phyloP scores from a whole-genome alignment of 2,797 vertebrate genomes.

The Iguana delicatissima region DNA sequence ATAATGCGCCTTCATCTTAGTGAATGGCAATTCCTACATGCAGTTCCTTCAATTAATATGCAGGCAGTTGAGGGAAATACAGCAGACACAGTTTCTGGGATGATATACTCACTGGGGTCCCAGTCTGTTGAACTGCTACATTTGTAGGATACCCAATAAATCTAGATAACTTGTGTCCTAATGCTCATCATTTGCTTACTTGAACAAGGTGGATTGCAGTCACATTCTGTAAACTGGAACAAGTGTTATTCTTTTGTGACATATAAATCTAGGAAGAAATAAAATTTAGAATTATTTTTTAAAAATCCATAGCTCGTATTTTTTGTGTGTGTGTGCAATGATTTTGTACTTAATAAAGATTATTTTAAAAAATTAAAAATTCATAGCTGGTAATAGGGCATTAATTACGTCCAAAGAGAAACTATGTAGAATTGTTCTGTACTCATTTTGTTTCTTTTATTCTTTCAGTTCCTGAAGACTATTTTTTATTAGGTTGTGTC shows the following conservation, averaged over 20 bases:
- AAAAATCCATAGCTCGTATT: neutral
- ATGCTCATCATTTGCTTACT: neutral
- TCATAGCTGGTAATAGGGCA: neutral
- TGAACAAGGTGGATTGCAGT: too few relatives aligned
- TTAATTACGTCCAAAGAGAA: constrained; percentile 28
- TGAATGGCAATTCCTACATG: neutral
- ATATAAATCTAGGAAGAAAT: neutral
- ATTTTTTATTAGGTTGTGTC: constrained; percentile 93
- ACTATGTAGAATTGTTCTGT: neutral
- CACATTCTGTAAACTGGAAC: neutral
- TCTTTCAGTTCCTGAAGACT: constrained; percentile 91
- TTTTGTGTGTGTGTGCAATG: too few relatives aligned
- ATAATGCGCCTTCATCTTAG: neutral
- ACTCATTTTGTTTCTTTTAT: constrained; percentile 49
- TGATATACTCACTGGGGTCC: neutral
- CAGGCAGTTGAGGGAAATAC: neutral
- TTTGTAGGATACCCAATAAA: neutral
- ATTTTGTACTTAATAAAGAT: neutral
- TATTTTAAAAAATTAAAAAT: too few relatives aligned
- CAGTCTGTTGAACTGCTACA: neutral
- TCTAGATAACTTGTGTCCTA: neutral
- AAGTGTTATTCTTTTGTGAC: neutral
- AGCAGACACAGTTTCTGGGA: too few relatives aligned
- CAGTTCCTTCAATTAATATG: neutral
- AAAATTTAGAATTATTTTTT: neutral